Percentiles rank a stretch among this genome's conserved stretches.
phyloP scores from a whole-genome alignment of 2,113 vertebrate genomes.

The Budorcas taxicolor region DNA sequence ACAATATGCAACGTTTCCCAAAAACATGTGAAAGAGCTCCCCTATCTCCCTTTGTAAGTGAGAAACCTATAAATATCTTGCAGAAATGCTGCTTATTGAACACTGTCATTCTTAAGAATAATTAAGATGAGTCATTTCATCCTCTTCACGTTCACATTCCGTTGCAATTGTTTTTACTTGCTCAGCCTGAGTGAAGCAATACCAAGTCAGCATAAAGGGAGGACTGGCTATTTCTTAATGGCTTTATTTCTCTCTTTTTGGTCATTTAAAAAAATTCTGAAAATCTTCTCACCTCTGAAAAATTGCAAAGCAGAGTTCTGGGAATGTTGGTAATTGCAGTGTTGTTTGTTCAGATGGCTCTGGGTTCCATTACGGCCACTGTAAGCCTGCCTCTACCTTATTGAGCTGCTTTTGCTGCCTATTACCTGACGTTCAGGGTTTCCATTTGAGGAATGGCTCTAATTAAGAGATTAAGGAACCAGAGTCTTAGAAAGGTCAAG shows the following conservation, averaged over 20 bases:
- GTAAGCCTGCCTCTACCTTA: background rate
- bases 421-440: background rate
- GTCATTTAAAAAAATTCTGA: constrained; percentile 13
- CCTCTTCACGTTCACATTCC: background rate
- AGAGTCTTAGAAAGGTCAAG: constrained; percentile 4
- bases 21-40: background rate
- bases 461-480: constrained; percentile 13
- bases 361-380: background rate
- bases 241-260: constrained; percentile 43
- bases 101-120: constrained; percentile 58
- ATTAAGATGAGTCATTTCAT: constrained; percentile 58
- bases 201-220: constrained; percentile 46
- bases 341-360: background rate
- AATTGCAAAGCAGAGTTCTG: background rate
- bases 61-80: background rate
- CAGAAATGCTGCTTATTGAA: background rate
- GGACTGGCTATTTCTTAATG: constrained; percentile 53
- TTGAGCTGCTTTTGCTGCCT: background rate
- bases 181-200: constrained; percentile 33
- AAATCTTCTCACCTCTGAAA: constrained; percentile 45
- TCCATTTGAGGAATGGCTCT: background rate
- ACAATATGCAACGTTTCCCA: background rate
- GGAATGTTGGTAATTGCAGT: background rate
- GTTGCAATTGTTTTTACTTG: constrained; percentile 23
- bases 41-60: background rate